Evolutionary conservation across 2,888 invertebrate species (phyloP).

Genomic region (Acleris emargana): DNA sequence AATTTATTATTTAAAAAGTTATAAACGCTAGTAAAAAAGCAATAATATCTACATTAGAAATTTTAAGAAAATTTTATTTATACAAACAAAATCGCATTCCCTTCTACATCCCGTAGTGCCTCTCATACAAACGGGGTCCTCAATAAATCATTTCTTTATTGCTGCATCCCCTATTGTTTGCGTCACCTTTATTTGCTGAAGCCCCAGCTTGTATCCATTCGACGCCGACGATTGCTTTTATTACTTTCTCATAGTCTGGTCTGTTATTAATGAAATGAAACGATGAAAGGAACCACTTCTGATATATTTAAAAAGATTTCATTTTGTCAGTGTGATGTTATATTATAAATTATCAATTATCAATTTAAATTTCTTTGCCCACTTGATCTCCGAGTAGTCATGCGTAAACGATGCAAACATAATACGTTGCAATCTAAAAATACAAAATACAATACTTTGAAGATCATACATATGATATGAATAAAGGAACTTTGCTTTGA

Average conservation of each 20-base stretch:
- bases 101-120: constrained; percentile 46
- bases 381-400: no score
- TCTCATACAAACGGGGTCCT: constrained; percentile 58
- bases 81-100: constrained; percentile 33
- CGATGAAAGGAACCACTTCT: constrained; percentile 12
- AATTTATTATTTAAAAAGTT: no score
- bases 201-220: constrained; percentile 52
- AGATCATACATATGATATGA: no score
- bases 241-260: constrained; percentile 42
- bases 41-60: no score
- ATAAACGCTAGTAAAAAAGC: no score
- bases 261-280: constrained; percentile 39
- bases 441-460: no score
- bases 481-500: no score
- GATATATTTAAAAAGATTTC: constrained; percentile 6
- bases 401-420: no score
- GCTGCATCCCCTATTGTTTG: constrained; percentile 61
- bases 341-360: no score
- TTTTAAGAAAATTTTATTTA: no score
- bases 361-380: no score
- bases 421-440: no score
- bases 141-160: constrained; percentile 77
- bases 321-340: constrained; percentile 3
- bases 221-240: constrained; percentile 51
- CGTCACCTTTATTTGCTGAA: constrained; percentile 57